phyloP scores from a whole-genome alignment of 2,797 vertebrate genomes.

The Erpetoichthys calabaricus region DNA sequence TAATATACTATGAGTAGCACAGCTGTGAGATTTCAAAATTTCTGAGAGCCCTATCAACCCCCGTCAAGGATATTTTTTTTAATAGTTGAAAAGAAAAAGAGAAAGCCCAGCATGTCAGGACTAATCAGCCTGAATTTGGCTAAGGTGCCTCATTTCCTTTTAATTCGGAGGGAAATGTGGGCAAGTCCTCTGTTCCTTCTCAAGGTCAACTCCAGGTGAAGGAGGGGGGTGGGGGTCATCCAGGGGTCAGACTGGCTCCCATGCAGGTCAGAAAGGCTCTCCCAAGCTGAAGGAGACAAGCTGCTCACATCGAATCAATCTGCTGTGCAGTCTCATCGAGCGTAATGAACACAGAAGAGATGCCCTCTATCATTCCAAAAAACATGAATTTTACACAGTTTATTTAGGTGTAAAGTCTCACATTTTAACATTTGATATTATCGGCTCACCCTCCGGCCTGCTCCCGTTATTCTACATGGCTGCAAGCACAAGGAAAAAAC shows the following conservation, averaged over 20 bases:
- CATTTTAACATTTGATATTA: conserved; percentile 92
- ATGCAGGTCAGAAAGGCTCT: conserved; percentile 83
- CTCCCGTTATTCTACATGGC: no score
- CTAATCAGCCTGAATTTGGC: conserved; percentile 68
- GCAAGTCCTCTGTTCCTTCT: conserved; percentile 61
- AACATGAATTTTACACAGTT: conserved; percentile 91
- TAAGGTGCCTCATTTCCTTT: conserved; percentile 67
- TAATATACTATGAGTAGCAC: conserved; percentile 50
- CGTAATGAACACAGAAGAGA: conserved; percentile 77
- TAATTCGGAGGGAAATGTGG: conserved; percentile 43
- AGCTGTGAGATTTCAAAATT: conserved; percentile 65
- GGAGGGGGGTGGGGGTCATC: conserved; percentile 71
- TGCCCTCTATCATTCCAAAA: conserved; percentile 87
- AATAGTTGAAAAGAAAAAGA: conserved; percentile 26
- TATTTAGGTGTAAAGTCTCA: conserved; percentile 96
- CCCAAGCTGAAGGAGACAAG: conserved; percentile 67
- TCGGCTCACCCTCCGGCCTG: conserved; percentile 36
- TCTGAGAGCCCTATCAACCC: conserved; percentile 35
- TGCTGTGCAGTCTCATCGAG: conserved; percentile 52
- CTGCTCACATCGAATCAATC: conserved; percentile 67
- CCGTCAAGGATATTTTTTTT: conserved; percentile 17
- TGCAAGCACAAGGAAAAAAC: conserved; percentile 27
- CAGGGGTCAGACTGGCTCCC: conserved; percentile 71
- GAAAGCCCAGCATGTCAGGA: conserved; percentile 66
- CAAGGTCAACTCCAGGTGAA: conserved; percentile 99